Conservation (phyloP, 2,113 vertebrate genomes). For the Ageneiosus marmoratus region DNA sequence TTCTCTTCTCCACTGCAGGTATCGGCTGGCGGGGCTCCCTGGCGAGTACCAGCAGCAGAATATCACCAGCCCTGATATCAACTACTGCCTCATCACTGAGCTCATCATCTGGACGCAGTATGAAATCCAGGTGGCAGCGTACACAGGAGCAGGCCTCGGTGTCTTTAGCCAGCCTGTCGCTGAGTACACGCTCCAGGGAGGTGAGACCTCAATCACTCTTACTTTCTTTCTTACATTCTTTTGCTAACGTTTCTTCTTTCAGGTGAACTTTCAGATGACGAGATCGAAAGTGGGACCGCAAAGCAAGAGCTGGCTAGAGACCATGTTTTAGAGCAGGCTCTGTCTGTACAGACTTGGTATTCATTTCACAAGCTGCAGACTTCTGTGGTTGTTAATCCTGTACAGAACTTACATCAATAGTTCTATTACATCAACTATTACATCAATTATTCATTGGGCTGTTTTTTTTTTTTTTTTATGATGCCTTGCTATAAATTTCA, state of each 20-base stretch:
- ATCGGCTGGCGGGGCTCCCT: constrained; percentile 90
- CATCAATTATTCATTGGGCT: constrained; percentile 30
- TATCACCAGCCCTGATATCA: constrained; percentile 92
- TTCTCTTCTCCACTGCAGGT: constrained; percentile 69
- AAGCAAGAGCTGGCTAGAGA: constrained; percentile 18
- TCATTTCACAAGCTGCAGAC: constrained; percentile 21
- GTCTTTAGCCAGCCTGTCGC: constrained; percentile 86
- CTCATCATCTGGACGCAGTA: constrained; percentile 98
- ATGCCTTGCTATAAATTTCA: constrained; percentile 45
- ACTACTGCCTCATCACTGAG: constrained; percentile 92
- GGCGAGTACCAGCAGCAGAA: constrained; percentile 92
- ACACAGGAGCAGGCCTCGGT: constrained; percentile 89
- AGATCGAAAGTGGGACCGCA: constrained; percentile 5
- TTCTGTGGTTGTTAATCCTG: constrained; percentile 42
- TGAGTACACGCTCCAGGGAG: constrained; percentile 94
- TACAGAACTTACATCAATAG: constrained; percentile 26
- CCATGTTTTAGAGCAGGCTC: constrained; percentile 28
- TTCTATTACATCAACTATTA: constrained; percentile 9
- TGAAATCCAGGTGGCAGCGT: constrained; percentile 96
- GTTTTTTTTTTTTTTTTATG: constrained; percentile 10
- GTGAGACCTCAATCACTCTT: constrained; percentile 70
- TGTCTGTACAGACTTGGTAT: neutral
- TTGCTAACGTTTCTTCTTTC: constrained; percentile 19
- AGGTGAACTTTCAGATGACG: constrained; percentile 21
- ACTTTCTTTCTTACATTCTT: neutral